These are phyloP conservation scores for Thermophis baileyi DNA, from an alignment of 2,113 vertebrate species.

Conservation along the genomic window DNA sequence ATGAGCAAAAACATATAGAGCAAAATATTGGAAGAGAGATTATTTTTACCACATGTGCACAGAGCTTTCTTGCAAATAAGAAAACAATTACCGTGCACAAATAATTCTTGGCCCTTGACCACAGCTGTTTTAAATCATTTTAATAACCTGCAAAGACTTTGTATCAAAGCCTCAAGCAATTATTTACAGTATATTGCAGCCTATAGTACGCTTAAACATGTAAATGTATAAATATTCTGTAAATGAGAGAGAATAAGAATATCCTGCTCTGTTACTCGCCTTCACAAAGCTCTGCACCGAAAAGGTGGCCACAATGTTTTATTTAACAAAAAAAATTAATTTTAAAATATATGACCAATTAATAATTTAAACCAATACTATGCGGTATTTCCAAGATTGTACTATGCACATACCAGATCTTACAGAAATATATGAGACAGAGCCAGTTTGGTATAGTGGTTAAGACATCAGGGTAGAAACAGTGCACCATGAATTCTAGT, in stretches of 20 bases:
- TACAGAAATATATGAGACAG: background rate
- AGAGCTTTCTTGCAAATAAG: background rate
- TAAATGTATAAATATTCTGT: background rate
- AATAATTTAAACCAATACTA: constrained; percentile 29
- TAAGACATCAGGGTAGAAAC: background rate
- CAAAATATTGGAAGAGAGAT: background rate
- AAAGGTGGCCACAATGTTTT: constrained; percentile 3
- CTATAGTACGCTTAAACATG: background rate
- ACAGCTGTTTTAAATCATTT: background rate
- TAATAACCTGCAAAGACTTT: background rate
- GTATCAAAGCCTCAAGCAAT: background rate
- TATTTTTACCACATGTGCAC: background rate
- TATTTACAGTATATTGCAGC: background rate
- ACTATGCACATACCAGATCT: background rate
- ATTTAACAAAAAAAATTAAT: constrained; percentile 42
- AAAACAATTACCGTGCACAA: background rate
- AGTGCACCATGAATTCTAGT: background rate
- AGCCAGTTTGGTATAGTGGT: background rate
- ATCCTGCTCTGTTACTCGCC: background rate
- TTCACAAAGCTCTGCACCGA: background rate
- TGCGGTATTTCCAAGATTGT: background rate
- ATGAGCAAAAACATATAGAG: background rate
- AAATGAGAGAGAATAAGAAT: background rate
- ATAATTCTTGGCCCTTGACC: background rate
- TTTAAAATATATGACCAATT: constrained; percentile 23